phyloP scores from a whole-genome alignment of 1,140 invertebrate genomes.

The Notospermus geniculatus region DNA sequence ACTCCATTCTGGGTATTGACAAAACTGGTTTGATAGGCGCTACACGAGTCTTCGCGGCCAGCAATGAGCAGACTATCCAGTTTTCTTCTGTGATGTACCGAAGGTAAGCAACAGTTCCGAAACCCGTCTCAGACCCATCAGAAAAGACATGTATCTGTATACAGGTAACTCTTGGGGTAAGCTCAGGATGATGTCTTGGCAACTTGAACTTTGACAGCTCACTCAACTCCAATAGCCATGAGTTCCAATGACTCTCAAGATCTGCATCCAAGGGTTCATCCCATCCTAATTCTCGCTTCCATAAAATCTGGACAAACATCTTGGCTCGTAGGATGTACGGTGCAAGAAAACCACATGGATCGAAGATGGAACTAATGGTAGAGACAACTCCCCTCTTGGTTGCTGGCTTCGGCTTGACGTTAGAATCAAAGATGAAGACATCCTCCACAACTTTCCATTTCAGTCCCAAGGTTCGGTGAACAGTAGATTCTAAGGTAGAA shows the following conservation, averaged over 20 bases:
- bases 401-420: slow-evolving; percentile 8
- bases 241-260: neutral
- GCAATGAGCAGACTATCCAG: neutral
- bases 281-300: too few species aligned
- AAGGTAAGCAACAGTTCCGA: slow-evolving; percentile 1
- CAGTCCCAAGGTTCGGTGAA: slow-evolving; percentile 22
- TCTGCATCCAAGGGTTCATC: slow-evolving; percentile 2
- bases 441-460: slow-evolving; percentile 28
- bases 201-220: neutral
- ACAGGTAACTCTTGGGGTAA: neutral
- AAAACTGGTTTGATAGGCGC: slow-evolving; percentile 11
- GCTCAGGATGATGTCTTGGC: neutral
- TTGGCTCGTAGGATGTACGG: slow-evolving; percentile 24
- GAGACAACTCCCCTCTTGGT: slow-evolving; percentile 13
- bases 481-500: neutral
- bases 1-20: slow-evolving; percentile 13
- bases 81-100: neutral
- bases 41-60: slow-evolving; percentile 11
- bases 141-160: slow-evolving; percentile 11
- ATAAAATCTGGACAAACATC: slow-evolving; percentile 19
- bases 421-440: slow-evolving; percentile 16
- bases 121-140: too few species aligned
- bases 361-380: slow-evolving; percentile 15
- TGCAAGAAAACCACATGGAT: slow-evolving; percentile 25
- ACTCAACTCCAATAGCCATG: slow-evolving; percentile 8